phyloP scores from a whole-genome alignment of 2,888 invertebrate genomes.

The Meiosimyza platycephala region DNA sequence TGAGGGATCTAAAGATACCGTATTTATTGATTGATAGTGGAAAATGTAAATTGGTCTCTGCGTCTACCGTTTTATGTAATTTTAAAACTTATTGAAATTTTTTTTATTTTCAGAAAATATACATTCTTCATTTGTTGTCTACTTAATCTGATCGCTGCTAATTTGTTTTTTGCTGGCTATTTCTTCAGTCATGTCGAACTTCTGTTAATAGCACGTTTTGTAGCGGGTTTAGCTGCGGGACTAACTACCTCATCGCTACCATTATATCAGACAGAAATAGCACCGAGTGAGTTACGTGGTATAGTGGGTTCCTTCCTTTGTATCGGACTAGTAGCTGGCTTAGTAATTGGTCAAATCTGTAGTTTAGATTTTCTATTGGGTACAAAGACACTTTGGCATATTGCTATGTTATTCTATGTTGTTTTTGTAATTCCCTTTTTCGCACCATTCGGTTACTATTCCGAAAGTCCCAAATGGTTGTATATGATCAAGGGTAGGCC shows the following conservation, averaged over 20 bases:
- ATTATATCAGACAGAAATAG: slow-evolving; percentile 90
- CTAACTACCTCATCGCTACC: slow-evolving; percentile 87
- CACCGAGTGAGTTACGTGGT: slow-evolving; percentile 83
- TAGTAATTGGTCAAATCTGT: slow-evolving; percentile 63
- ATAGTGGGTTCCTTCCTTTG: slow-evolving; percentile 81
- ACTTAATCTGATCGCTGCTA: slow-evolving; percentile 75
- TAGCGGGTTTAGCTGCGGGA: slow-evolving; percentile 83
- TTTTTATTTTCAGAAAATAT: slow-evolving; percentile 71
- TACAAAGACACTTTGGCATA: slow-evolving; percentile 78
- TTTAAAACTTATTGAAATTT: neutral
- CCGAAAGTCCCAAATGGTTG: slow-evolving; percentile 92
- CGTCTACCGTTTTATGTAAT: too few species aligned
- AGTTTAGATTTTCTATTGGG: slow-evolving; percentile 67
- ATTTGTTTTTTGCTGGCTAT: slow-evolving; percentile 76
- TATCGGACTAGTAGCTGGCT: slow-evolving; percentile 66
- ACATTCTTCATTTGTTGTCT: slow-evolving; percentile 77
- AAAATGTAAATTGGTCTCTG: too few species aligned
- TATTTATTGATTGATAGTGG: too few species aligned
- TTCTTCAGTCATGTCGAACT: slow-evolving; percentile 79
- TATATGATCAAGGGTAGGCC: slow-evolving; percentile 77
- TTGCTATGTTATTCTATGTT: slow-evolving; percentile 78
- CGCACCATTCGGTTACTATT: slow-evolving; percentile 75
- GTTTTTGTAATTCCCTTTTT: slow-evolving; percentile 76
- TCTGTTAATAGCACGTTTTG: slow-evolving; percentile 79
- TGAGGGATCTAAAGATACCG: too few species aligned